Evolutionary conservation across 2,113 vertebrate species (phyloP).

Genomic region (Piprites chloris): DNA sequence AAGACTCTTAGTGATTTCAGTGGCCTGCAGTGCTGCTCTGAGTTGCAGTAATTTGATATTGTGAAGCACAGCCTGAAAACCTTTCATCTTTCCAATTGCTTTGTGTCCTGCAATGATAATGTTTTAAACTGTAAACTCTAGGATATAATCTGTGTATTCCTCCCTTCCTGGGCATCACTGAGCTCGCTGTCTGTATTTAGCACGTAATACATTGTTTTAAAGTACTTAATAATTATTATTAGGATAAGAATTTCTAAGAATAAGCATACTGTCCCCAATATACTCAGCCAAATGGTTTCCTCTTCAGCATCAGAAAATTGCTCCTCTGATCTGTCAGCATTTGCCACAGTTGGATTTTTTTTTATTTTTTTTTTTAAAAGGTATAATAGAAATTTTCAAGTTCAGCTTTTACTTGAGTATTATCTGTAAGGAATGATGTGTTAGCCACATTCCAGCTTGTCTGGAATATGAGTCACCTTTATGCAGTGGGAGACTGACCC

Average conservation of each 20-base stretch:
- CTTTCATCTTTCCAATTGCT: background rate
- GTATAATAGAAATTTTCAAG: background rate
- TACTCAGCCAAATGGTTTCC: background rate
- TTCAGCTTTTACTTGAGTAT: background rate
- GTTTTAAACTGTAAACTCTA: background rate
- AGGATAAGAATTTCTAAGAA: background rate
- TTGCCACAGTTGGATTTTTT: background rate
- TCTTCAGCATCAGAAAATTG: background rate
- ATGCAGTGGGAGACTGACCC: background rate
- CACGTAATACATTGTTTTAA: background rate
- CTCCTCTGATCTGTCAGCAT: background rate
- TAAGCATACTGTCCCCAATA: background rate
- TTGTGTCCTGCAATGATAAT: background rate
- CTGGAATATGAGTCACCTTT: background rate
- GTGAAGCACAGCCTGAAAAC: background rate
- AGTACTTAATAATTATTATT: conserved; percentile 1
- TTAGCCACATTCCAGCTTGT: background rate
- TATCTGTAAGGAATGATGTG: background rate
- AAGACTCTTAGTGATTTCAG: background rate
- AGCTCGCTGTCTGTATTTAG: background rate
- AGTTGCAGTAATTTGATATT: background rate
- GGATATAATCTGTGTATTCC: background rate
- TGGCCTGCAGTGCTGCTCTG: background rate
- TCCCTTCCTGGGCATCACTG: background rate
- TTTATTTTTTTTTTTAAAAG: background rate